A percentile compares a stretch with the other conserved stretches of the same genome.
phyloP scores from a whole-genome alignment of 1,140 invertebrate genomes.

The Drosophila simulans region DNA sequence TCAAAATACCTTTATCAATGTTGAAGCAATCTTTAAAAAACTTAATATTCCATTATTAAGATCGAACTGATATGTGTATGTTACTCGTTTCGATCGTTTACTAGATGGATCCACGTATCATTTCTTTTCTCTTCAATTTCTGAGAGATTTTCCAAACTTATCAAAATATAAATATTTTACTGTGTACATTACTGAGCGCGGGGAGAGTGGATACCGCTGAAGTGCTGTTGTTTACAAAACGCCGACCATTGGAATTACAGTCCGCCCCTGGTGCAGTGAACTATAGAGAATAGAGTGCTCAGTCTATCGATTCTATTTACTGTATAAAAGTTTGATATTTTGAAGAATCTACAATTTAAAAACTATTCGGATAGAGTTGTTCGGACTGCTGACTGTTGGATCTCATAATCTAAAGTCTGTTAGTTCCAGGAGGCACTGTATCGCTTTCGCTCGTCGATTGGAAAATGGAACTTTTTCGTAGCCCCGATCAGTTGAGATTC shows the following conservation, averaged over 20 bases:
- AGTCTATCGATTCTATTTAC: not conserved
- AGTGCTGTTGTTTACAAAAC: conserved; percentile 66
- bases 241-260: conserved; percentile 48
- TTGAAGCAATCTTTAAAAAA: no score
- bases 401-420: no score
- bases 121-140: not conserved
- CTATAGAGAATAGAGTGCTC: not conserved
- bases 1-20: no score
- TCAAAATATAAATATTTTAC: not conserved
- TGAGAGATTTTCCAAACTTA: not conserved
- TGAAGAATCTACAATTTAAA: not conserved
- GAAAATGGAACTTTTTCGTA: conserved; percentile 64
- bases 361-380: not conserved
- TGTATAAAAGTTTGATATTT: not conserved
- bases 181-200: conserved; percentile 9
- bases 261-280: not conserved
- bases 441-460: conserved; percentile 71
- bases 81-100: no score
- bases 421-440: not conserved
- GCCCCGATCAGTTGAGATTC: conserved; percentile 52
- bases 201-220: conserved; percentile 20
- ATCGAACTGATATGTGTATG: not conserved
- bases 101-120: no score
- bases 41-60: no score
- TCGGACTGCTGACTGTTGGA: no score